Evolutionary conservation across 1,140 invertebrate species (phyloP), one percentile per base, ranked within the genome.

Genomic region (Anoplophora glabripennis): DNA sequence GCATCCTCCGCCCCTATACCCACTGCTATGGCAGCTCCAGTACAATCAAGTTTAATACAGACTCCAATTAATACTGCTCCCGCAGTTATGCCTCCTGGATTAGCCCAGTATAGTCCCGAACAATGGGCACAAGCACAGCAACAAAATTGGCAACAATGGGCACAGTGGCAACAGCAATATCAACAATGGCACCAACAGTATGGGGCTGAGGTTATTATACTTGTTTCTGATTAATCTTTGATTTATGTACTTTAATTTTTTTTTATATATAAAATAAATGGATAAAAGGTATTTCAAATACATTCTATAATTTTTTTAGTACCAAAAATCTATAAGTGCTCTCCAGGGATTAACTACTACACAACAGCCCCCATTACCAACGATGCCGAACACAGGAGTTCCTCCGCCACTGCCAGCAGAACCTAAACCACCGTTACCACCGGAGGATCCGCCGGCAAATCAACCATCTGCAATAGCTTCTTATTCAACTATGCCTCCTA

Each of bases 101-200:
- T 80, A 51, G n/a, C n/a, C n/a, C 82, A 83, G 10, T 89, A 87
- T 61, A 84, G 85, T 9, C 65, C 84, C 7, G 87, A 89, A 52
- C 87, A 89, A 72, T 89, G 87, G 69, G 65, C 70, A 10, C 72
- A 74, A 58, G 65, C 84, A 55, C 88, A 90, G 71, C 86, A 88
- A 63, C 88, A 90, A 71, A 88, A 89, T 68, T 91, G 89, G 89
- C 82, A 88, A 51, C 88, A 91, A 67, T 92, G 89, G 89, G 82
- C 86, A 34, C 86, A 88, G 61, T 91, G 89, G 86, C 88, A 91
- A 70, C 87, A 89, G 67, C 89, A 91, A 67, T 91, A 89, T 72
- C 84, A 88, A 40, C 89, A 90, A 67, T 92, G 89, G 89, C 89
- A 91, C 71, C 82, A 83, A 42, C 87, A 90, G 69, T 90, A 89